These are phyloP conservation scores for Xestia xanthographa DNA, from an alignment of 2,888 invertebrate species.

Conservation along the genomic window DNA sequence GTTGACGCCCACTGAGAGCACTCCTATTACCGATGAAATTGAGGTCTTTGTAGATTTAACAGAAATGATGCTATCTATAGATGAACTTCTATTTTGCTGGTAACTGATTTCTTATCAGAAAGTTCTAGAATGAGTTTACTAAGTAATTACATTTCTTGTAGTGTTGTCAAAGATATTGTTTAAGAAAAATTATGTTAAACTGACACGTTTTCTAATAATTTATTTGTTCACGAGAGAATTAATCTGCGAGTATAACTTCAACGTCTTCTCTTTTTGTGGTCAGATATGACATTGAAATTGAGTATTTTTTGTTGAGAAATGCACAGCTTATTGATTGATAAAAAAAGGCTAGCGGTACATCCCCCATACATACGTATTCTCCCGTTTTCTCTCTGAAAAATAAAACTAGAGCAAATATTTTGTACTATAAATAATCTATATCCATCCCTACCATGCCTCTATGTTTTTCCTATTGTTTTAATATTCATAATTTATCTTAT, in stretches of 20 bases:
- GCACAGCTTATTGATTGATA: background rate
- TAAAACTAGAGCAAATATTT: background rate
- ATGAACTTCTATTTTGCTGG: slow-evolving; percentile 32
- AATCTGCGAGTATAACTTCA: background rate
- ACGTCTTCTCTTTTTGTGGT: background rate
- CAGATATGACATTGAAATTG: background rate
- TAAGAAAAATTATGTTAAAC: background rate
- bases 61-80: slow-evolving; percentile 26
- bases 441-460: background rate
- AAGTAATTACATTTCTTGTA: background rate
- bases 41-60: slow-evolving; percentile 33
- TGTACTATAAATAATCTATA: background rate
- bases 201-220: background rate
- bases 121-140: background rate
- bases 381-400: background rate
- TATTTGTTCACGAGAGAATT: background rate
- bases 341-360: background rate
- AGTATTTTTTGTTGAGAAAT: background rate
- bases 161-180: background rate
- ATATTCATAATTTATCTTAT: too few relatives aligned
- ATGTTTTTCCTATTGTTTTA: too few relatives aligned
- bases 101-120: slow-evolving; percentile 15
- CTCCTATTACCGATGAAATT: slow-evolving; percentile 37
- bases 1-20: slow-evolving; percentile 17
- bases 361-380: background rate